Evolutionary conservation across 2,113 vertebrate species (phyloP), one percentile per base, ranked within the genome.

Genomic region (Aythya baeri): DNA sequence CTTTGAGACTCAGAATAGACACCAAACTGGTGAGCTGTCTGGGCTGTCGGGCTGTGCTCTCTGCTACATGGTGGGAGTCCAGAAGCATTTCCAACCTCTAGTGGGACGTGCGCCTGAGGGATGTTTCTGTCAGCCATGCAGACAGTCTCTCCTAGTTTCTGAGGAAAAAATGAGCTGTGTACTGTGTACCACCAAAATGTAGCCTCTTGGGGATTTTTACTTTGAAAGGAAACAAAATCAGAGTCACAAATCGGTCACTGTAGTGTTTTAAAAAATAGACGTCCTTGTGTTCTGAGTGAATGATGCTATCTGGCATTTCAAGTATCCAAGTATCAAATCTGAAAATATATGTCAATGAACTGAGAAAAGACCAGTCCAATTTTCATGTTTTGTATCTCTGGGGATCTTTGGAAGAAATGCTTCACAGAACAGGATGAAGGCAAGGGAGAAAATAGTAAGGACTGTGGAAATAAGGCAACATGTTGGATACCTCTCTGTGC

Each of bases 91-190:
- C 20, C 57, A 80, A 26, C 9, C 36, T 84, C 16, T 13, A 57
- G 58, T 0, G 0, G 11, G 6, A 59, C 0, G 2, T 29, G 17
- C 2, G 23, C 11, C 7, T 55, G 54, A 77, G 17, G 7, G 32
- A 7, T 38, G 11, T 32, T 23, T 57, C 31, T 46, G 3, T 29
- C 1, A 5, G 41, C 18, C 13, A 55, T 0, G 1, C 0, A 0
- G 10, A 32, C 15, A 36, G 59, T 74, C 44, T 71, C 46, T 70
- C 29, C 43, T 31, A 54, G 17, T 71, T 70, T 49, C 29, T 49
- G 59, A 71, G 38, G 27, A 32, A 57, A 38, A 82, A 77, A 36
- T 26, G 38, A 41, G 12, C 16, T 17, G 15, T 0, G 41, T 41
- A 31, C 21, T 57, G 8, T 57, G 52, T 0, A 0, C 25, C 36